Conservation (phyloP, 2,113 vertebrate species). For the Eira barbara region DNA sequence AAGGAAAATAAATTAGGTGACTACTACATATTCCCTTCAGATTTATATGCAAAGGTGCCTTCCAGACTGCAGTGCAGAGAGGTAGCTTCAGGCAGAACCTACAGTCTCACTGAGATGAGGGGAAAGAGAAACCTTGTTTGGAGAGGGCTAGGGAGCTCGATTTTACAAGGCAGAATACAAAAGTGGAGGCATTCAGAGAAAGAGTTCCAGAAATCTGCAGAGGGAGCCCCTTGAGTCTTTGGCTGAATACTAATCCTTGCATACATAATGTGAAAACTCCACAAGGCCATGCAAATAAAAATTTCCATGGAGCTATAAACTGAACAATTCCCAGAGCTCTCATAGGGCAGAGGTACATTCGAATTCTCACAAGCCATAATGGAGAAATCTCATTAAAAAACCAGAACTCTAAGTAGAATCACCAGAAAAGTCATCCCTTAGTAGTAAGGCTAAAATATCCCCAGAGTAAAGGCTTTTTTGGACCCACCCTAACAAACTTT, state of each 20-base stretch:
- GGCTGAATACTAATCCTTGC: constrained; percentile 38
- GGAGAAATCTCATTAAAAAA: constrained; percentile 40
- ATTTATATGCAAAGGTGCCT: neutral
- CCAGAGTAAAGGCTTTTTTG: neutral
- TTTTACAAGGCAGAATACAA: constrained; percentile 26
- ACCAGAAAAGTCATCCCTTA: neutral
- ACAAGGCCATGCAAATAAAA: constrained; percentile 56
- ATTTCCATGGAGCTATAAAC: constrained; percentile 32
- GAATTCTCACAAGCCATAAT: constrained; percentile 50
- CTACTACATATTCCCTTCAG: neutral
- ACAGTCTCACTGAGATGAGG: neutral
- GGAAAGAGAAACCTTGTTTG: neutral
- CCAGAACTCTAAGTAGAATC: constrained; percentile 14
- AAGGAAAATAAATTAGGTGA: neutral
- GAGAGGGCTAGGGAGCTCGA: neutral
- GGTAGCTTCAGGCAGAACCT: neutral
- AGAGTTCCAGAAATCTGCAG: neutral
- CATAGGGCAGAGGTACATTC: constrained; percentile 4
- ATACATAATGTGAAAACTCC: constrained; percentile 44
- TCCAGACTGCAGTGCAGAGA: neutral
- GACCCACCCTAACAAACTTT: neutral
- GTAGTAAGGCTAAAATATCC: neutral
- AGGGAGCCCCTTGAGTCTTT: neutral
- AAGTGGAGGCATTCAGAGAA: constrained; percentile 21
- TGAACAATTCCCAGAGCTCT: constrained; percentile 45